Conservation (phyloP, 1,140 invertebrate species). For the Argopecten irradians region DNA sequence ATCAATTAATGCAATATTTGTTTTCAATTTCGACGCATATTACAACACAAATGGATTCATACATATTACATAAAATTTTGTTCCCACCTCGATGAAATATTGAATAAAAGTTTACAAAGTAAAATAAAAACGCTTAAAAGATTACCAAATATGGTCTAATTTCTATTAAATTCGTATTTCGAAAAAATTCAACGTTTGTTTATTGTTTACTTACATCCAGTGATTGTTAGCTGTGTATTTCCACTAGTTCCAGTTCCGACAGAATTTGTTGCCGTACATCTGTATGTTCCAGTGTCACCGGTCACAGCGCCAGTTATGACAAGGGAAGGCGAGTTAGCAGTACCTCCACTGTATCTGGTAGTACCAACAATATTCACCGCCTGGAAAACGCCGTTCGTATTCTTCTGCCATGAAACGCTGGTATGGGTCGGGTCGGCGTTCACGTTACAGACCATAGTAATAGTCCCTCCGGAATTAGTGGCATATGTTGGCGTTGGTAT, state of each 20-base stretch:
- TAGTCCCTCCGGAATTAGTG: not conserved
- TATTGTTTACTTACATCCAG: constrained; percentile 46
- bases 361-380: not conserved
- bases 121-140: no score
- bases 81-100: no score
- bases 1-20: no score
- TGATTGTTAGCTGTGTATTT: constrained; percentile 30
- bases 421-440: not conserved
- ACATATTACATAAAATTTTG: no score
- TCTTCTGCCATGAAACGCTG: not conserved
- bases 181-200: no score
- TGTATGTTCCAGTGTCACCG: constrained; percentile 24
- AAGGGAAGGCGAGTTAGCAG: constrained; percentile 24
- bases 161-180: no score
- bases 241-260: constrained; percentile 27
- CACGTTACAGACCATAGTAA: not conserved
- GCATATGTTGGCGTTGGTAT: not conserved
- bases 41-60: no score
- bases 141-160: no score
- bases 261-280: constrained; percentile 26
- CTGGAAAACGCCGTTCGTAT: not conserved
- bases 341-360: constrained; percentile 19
- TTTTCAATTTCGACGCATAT: no score
- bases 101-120: no score
- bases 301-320: not conserved